Conservation (phyloP, 2,797 vertebrate genomes). For the Erpetoichthys calabaricus region DNA sequence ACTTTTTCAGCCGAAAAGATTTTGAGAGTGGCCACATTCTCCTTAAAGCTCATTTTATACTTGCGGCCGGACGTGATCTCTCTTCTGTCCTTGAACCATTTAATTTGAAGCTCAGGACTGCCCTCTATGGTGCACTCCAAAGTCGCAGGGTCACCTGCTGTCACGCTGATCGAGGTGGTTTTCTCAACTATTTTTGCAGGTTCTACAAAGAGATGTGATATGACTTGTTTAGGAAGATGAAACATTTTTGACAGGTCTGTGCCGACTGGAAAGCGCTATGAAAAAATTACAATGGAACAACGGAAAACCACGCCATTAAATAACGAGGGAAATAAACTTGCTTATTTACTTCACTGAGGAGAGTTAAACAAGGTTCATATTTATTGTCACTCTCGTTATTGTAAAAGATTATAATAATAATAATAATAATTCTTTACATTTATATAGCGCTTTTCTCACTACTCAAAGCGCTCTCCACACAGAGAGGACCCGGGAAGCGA, state of each 20-base stretch:
- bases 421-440: too few relatives aligned
- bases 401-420: too few relatives aligned
- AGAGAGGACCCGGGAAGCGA: too few relatives aligned
- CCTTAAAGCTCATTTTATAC: slow-evolving; percentile 85
- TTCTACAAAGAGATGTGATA: slow-evolving; percentile 59
- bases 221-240: slow-evolving; percentile 22
- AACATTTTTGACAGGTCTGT: slow-evolving; percentile 10
- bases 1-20: slow-evolving; percentile 74
- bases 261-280: neutral
- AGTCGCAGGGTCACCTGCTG: slow-evolving; percentile 78
- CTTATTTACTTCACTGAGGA: too few relatives aligned
- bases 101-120: slow-evolving; percentile 86
- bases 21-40: slow-evolving; percentile 76
- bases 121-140: slow-evolving; percentile 82
- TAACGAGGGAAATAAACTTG: too few relatives aligned
- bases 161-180: slow-evolving; percentile 83
- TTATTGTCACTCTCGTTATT: too few relatives aligned
- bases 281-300: slow-evolving; percentile 18
- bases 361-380: too few relatives aligned
- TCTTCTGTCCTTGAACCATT: slow-evolving; percentile 86
- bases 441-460: too few relatives aligned
- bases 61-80: slow-evolving; percentile 80
- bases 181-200: slow-evolving; percentile 85
- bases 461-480: too few relatives aligned
- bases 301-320: neutral